phyloP scores from a whole-genome alignment of 2,888 invertebrate species.

The Cactoblastis cactorum region DNA sequence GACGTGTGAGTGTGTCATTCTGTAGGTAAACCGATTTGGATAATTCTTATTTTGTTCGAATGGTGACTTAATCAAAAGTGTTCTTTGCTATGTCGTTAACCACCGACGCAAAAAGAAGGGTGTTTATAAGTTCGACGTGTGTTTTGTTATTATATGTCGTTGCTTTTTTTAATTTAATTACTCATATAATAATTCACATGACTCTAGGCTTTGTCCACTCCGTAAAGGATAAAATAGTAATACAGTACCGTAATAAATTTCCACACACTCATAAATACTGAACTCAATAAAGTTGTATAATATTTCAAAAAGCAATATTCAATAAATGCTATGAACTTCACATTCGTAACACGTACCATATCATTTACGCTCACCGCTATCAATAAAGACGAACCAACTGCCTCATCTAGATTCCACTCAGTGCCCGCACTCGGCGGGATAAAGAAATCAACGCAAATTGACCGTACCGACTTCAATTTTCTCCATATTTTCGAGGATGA shows the following conservation, averaged over 20 bases:
- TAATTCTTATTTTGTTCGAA: too few relatives aligned
- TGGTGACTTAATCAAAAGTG: too few relatives aligned
- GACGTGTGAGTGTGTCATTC: too few relatives aligned
- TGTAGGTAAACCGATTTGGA: too few relatives aligned
- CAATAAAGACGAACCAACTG: constrained; percentile 22
- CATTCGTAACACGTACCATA: not conserved
- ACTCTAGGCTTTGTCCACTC: too few relatives aligned
- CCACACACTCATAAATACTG: not conserved
- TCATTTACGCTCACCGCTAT: constrained; percentile 14
- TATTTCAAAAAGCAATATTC: not conserved
- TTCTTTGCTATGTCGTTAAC: too few relatives aligned
- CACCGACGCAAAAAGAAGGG: too few relatives aligned
- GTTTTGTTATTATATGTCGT: too few relatives aligned
- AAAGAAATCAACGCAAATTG: constrained; percentile 70
- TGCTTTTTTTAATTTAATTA: too few relatives aligned
- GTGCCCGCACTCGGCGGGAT: constrained; percentile 41
- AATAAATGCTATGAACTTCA: not conserved
- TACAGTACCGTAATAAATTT: not conserved
- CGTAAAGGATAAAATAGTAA: too few relatives aligned
- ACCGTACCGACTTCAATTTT: constrained; percentile 36
- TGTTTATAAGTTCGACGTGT: too few relatives aligned
- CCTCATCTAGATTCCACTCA: constrained; percentile 48
- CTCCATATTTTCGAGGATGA: constrained; percentile 45
- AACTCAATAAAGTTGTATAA: not conserved
- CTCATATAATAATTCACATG: too few relatives aligned